Evolutionary conservation across 2,888 invertebrate genomes (phyloP), one percentile per base, ranked within the genome.

Genomic region (Eutolmus rufibarbis): DNA sequence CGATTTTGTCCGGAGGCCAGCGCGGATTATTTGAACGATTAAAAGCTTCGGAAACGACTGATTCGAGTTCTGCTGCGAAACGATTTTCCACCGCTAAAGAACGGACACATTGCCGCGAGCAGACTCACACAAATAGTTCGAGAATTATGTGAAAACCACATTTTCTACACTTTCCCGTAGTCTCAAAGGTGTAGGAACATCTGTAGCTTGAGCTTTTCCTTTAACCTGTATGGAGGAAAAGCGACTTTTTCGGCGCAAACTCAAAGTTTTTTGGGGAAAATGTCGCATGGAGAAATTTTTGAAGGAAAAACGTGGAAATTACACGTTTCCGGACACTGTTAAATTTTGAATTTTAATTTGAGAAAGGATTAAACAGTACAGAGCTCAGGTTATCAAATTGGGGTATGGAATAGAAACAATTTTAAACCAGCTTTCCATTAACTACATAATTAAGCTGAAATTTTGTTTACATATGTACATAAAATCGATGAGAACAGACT

Each of bases 11-110:
- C 74, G 43, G 16, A 78, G 74, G 78, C n/a, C 37, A 81, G 76
- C 66, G 86, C 86, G 86, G 81, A 76, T 79, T 77, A 86, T 87
- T 74, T 56, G 88, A 88, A 88, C 88, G 87, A 77, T 87, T 37
- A 76, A 88, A 87, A 88, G 87, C 88, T 88, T 88, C 87, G 86
- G 79, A 82, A 87, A 79, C 87, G 87, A 88, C 88, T 88, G 86
- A 79, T 23, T 85, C 51, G n/a, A 86, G 77, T 85, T 85, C 37
- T 85, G 46, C 74, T 28, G 43, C 28, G 85, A 85, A 85, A 28
- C 85, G 85, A 74, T 74, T 43, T 74, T 85, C 74, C n/a, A 34
- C 43, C 74, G 43, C 37, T 85, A 16, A 85, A 34, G 40, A 16
- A 85, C 85, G 31, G 51, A 74, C 43, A 85, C 74, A 74, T 40